phyloP scores from a whole-genome alignment of 2,888 invertebrate genomes.

The Athalia cordata region DNA sequence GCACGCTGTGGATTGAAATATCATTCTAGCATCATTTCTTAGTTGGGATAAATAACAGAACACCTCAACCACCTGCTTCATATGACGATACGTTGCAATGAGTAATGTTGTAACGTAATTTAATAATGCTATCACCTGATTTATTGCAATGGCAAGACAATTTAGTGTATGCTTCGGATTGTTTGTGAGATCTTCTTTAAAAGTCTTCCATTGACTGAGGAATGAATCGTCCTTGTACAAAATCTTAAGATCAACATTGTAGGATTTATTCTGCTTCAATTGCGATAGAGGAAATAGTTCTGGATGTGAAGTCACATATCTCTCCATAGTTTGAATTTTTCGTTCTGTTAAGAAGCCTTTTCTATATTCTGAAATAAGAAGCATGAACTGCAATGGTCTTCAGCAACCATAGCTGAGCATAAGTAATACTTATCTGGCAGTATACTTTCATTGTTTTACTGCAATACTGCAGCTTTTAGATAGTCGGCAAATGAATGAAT shows the following conservation, averaged over 20 bases:
- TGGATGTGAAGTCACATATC: conserved; percentile 75
- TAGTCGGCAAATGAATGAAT: conserved; percentile 27
- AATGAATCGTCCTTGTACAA: conserved; percentile 78
- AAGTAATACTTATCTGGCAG: not conserved
- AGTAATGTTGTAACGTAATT: not conserved
- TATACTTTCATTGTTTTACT: not conserved
- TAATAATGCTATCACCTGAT: conserved; percentile 77
- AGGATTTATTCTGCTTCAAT: conserved; percentile 77
- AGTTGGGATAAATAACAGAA: too few species aligned
- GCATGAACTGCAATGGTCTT: not conserved
- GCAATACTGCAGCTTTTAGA: not conserved
- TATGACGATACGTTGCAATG: not conserved
- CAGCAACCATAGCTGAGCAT: conserved; percentile 32
- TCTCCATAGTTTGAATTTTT: conserved; percentile 76
- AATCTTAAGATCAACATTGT: conserved; percentile 77
- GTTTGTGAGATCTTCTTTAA: conserved; percentile 80
- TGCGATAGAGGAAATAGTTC: conserved; percentile 76
- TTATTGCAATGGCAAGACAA: conserved; percentile 86
- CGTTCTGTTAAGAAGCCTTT: conserved; percentile 74
- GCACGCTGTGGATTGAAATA: too few species aligned
- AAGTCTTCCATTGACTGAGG: conserved; percentile 78
- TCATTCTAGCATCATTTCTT: too few species aligned
- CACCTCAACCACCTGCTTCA: not conserved
- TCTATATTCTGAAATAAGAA: conserved; percentile 70
- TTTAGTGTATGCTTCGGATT: conserved; percentile 82